phyloP scores from a whole-genome alignment of 2,113 vertebrate genomes.

The zebrafish (Danio rerio) region GRCz12tu NC_133196.1:3783501-3784000 shows the following conservation, averaged over 20 bases:
- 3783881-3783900: not conserved
- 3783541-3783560: constrained; percentile 51
- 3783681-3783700: constrained; percentile 17
- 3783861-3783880: not conserved
- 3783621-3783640: constrained; percentile 36
- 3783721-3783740: constrained; percentile 57
- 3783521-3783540: constrained; percentile 41
- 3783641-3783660: constrained; percentile 3
- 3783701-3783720: constrained; percentile 53
- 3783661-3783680: constrained; percentile 8
- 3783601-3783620: constrained; percentile 58
- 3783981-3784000: not conserved
- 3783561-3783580: constrained; percentile 47
- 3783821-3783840: not conserved
- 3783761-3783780: constrained; percentile 11
- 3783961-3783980: not conserved
- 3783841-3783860: not conserved
- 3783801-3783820: constrained; percentile 34
- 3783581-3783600: constrained; percentile 36
- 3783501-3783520: constrained; percentile 34
- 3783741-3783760: constrained; percentile 18
- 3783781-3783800: constrained; percentile 35
- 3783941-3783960: constrained; percentile 17
- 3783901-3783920: not conserved
- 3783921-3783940: not conserved